Evolutionary conservation across 1,140 invertebrate genomes (phyloP), one percentile per base, ranked within the genome.

Genomic region (Calycopis cecrops): DNA sequence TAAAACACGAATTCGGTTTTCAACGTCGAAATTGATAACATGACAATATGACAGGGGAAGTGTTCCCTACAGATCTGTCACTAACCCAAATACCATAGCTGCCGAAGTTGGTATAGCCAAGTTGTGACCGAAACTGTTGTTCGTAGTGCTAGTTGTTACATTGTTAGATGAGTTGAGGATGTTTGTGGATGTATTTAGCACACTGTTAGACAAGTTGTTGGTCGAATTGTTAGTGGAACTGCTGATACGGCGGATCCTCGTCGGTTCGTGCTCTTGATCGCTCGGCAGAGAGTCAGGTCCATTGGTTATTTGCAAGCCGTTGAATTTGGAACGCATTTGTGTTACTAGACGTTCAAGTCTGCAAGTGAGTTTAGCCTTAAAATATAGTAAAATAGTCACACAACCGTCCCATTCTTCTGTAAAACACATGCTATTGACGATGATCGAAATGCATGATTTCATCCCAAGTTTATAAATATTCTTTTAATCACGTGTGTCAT

Each of bases 11-110:
- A 55, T 85, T 76, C 12, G 69, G n/a, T n/a, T 53, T 35, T 61
- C 60, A 3, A 81, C 33, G 21, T 61, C 44, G 49, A 65, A 69
- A 17, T 69, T 54, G 17, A 71, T 48, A 55, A 67, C 21, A 56
- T 68, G 17, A 73, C 6, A 48, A 71, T 68, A 67, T 60, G 79
- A 76, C 76, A 81, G n/a, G n/a, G n/a, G n/a, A n/a, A n/a, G n/a
- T n/a, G n/a, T n/a, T n/a, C n/a, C n/a, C 77, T 86, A 88, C 74
- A 88, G 87, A 62, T 88, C 87, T 1, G 87, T 88, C 11, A 88
- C 85, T 0, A 85, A 84, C 3, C 87, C 87, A 60, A 87, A 82
- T 9, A 88, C 79, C 11, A 88, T 79, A 2, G 80, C 79, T 1
- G 63, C 52, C 16, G 50, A 35, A 10, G 37, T 33, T 2, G 57